These are phyloP conservation scores for Artemia sinica DNA, from an alignment of 2,888 invertebrate species.

Conservation along the genomic window DNA sequence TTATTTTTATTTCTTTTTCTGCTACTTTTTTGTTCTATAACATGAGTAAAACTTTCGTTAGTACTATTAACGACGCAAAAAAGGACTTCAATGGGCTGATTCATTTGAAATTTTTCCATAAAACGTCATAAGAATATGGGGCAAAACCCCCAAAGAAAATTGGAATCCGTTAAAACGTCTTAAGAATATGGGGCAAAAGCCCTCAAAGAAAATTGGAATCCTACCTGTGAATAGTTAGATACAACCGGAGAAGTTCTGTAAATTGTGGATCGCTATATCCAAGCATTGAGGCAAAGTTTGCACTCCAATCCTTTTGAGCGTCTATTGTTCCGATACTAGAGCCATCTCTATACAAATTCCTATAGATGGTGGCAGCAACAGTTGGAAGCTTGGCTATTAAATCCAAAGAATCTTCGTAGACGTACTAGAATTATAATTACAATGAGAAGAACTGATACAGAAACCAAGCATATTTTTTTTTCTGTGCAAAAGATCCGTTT, in stretches of 20 bases:
- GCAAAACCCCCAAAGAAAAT: background rate
- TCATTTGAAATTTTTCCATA: no score
- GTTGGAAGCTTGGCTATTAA: conserved; percentile 85
- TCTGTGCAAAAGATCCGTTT: no score
- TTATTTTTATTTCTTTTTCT: no score
- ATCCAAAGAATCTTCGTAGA: conserved; percentile 85
- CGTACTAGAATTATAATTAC: conserved; percentile 37
- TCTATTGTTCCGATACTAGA: conserved; percentile 76
- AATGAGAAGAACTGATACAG: no score
- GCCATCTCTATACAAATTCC: conserved; percentile 62
- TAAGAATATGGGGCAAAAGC: background rate
- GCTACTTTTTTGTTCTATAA: no score
- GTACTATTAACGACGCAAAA: no score
- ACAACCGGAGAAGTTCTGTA: conserved; percentile 76
- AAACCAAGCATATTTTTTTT: no score
- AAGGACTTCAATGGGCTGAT: no score
- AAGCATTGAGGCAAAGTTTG: conserved; percentile 78
- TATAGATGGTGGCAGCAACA: conserved; percentile 80
- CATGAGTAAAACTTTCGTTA: no score
- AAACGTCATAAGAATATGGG: no score
- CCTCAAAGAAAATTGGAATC: conserved; percentile 20
- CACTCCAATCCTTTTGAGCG: conserved; percentile 73
- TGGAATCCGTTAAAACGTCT: background rate
- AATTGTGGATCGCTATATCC: conserved; percentile 62
- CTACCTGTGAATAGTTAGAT: conserved; percentile 72